Evolutionary conservation across 2,113 vertebrate genomes (phyloP).

Genomic region (Seriola aureovittata): DNA sequence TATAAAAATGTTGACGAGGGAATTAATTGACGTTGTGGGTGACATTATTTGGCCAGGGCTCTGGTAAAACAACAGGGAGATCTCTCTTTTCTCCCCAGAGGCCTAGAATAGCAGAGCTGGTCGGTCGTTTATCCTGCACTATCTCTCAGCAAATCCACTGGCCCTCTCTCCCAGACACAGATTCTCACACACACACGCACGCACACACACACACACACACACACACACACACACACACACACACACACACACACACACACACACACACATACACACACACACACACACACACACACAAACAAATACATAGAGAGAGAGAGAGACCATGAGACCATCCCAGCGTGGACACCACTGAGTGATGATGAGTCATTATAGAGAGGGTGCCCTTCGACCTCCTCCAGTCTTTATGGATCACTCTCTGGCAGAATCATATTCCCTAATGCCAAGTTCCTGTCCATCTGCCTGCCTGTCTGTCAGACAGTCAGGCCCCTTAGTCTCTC

Average conservation of each 20-base stretch:
- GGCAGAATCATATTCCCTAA: constrained; percentile 80
- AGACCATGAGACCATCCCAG: constrained; percentile 47
- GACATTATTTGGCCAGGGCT: constrained; percentile 70
- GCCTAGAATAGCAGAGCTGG: constrained; percentile 59
- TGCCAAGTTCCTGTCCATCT: constrained; percentile 80
- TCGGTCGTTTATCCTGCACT: constrained; percentile 72
- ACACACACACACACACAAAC: constrained; percentile 7
- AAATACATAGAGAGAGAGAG: constrained; percentile 4
- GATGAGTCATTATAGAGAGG: constrained; percentile 81
- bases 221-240: neutral
- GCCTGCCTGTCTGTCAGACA: constrained; percentile 75
- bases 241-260: constrained; percentile 11
- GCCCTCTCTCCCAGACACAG: constrained; percentile 42
- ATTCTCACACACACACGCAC: constrained; percentile 38
- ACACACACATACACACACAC: constrained; percentile 3
- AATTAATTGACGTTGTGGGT: constrained; percentile 68
- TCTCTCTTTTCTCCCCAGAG: constrained; percentile 63
- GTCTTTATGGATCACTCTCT: constrained; percentile 81
- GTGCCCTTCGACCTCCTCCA: constrained; percentile 73
- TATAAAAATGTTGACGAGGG: constrained; percentile 48
- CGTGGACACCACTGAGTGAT: constrained; percentile 79
- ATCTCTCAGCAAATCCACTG: constrained; percentile 79
- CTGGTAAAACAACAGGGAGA: constrained; percentile 75
- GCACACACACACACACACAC: constrained; percentile 12
- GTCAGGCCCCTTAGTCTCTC: constrained; percentile 68